phyloP scores from a whole-genome alignment of 2,113 vertebrate species.

The Mobula hypostoma region DNA sequence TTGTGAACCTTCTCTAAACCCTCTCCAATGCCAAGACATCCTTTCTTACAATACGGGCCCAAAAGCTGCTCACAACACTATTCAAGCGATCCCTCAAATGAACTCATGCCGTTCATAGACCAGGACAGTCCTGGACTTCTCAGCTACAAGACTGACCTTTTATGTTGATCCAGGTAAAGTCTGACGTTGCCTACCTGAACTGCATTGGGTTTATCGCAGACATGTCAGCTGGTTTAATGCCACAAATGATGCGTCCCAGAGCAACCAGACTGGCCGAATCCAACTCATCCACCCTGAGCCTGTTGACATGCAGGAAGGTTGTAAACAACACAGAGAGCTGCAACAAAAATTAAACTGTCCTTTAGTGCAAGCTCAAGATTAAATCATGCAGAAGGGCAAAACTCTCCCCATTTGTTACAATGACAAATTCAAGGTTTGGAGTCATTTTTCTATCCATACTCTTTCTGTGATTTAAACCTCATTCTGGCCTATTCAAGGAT shows the following conservation, averaged over 20 bases:
- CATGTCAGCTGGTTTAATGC: slow-evolving; percentile 53
- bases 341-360: slow-evolving; percentile 5
- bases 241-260: slow-evolving; percentile 63
- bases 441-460: not conserved
- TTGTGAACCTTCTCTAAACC: no score
- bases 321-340: slow-evolving; percentile 55
- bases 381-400: not conserved
- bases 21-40: no score
- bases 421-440: not conserved
- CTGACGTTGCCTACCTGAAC: slow-evolving; percentile 55
- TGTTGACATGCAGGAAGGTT: slow-evolving; percentile 51
- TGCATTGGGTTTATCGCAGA: slow-evolving; percentile 56
- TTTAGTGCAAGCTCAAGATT: not conserved
- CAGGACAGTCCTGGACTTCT: no score
- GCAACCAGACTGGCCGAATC: slow-evolving; percentile 60
- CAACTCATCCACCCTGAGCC: slow-evolving; percentile 51
- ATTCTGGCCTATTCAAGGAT: no score
- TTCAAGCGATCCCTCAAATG: no score
- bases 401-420: not conserved
- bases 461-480: not conserved
- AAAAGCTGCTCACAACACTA: no score
- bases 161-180: not conserved
- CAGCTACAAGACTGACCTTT: no score
- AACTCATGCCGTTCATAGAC: no score
- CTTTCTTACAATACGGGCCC: no score